phyloP scores from a whole-genome alignment of 1,140 invertebrate species.

The Pseudomyrmex flavicornis region DNA sequence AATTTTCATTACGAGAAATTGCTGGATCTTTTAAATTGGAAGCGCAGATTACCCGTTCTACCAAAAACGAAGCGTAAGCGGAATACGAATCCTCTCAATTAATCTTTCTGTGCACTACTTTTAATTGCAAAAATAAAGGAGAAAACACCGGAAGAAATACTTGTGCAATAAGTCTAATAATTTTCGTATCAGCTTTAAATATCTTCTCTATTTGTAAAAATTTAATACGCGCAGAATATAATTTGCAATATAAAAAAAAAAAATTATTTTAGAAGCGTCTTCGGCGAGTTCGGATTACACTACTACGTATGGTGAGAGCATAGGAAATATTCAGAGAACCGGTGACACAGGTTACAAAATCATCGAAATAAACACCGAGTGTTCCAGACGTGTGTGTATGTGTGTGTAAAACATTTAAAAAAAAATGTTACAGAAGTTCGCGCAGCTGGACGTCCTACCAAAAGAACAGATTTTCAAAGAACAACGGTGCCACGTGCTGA shows the following conservation, averaged over 20 bases:
- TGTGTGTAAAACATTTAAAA: too few relatives aligned
- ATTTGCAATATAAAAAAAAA: not conserved
- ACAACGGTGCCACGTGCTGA: conserved; percentile 9
- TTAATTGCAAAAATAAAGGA: too few relatives aligned
- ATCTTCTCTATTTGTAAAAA: too few relatives aligned
- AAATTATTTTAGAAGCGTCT: conserved; percentile 39
- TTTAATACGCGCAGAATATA: too few relatives aligned
- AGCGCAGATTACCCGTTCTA: conserved; percentile 64
- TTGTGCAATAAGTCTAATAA: too few relatives aligned
- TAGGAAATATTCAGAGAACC: conserved; percentile 33
- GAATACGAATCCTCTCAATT: not conserved
- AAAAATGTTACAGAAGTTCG: conserved; percentile 15
- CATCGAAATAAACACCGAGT: not conserved
- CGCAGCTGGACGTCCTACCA: conserved; percentile 25
- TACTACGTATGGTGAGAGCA: conserved; percentile 28
- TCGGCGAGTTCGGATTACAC: conserved; percentile 32
- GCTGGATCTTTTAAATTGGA: conserved; percentile 72
- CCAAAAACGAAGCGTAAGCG: conserved; percentile 61
- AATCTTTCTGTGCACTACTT: too few relatives aligned
- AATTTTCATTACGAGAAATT: conserved; percentile 64
- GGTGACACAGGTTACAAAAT: conserved; percentile 24
- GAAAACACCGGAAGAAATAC: too few relatives aligned
- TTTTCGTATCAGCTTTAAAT: too few relatives aligned
- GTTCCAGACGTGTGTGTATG: too few relatives aligned
- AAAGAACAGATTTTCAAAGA: not conserved